phyloP scores from a whole-genome alignment of 2,888 invertebrate species.

The Luperina testacea region DNA sequence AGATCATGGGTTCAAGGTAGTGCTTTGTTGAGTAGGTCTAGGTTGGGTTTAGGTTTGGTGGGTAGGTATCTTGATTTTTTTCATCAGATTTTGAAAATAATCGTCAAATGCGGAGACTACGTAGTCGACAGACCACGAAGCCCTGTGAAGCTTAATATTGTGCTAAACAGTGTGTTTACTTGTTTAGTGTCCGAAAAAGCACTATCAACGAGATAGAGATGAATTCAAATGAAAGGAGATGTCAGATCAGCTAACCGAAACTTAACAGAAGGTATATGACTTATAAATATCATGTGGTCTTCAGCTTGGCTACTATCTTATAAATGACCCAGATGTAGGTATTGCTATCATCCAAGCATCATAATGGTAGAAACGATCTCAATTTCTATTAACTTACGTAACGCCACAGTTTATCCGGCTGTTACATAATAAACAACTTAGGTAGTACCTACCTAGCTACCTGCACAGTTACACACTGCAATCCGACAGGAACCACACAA shows the following conservation, averaged over 20 bases:
- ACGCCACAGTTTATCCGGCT: background rate
- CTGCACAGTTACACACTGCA: constrained; percentile 2
- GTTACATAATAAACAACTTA: constrained; percentile 4
- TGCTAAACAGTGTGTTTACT: background rate
- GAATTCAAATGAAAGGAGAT: background rate
- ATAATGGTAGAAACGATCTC: background rate
- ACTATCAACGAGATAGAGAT: background rate
- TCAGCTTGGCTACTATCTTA: background rate
- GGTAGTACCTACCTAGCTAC: background rate
- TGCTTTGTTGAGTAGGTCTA: background rate
- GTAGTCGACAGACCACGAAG: background rate
- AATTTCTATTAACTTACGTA: background rate
- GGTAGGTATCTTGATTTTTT: background rate
- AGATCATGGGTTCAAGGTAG: constrained; percentile 29
- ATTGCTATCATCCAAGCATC: background rate
- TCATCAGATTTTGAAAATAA: background rate
- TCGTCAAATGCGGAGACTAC: background rate
- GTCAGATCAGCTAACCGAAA: background rate
- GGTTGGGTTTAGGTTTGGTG: too few relatives aligned
- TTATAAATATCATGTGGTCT: background rate
- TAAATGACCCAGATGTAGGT: background rate
- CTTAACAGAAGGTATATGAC: background rate
- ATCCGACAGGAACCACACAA: constrained; percentile 25
- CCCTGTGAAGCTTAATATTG: background rate
- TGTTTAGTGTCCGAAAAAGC: background rate